phyloP scores from a whole-genome alignment of 2,888 invertebrate species.

The Nomada goodeniana region DNA sequence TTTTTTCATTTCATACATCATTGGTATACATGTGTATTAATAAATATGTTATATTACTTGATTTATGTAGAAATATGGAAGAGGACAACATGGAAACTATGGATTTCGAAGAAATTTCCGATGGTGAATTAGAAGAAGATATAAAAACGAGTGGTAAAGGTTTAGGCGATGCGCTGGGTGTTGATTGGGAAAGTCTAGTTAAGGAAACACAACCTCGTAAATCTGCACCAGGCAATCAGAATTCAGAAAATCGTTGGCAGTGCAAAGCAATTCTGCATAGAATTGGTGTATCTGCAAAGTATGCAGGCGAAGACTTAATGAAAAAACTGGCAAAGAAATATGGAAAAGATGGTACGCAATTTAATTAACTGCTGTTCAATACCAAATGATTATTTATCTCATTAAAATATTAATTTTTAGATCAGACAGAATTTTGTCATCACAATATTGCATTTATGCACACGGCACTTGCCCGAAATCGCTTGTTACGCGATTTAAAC shows the following conservation, averaged over 20 bases:
- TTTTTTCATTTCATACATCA: neutral
- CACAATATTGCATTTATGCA: conserved; percentile 80
- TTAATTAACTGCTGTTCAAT: neutral
- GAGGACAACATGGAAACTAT: conserved; percentile 90
- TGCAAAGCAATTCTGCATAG: conserved; percentile 92
- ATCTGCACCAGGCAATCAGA: conserved; percentile 77
- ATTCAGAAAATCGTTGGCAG: conserved; percentile 91
- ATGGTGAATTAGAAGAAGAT: conserved; percentile 95
- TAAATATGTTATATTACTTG: conserved; percentile 6
- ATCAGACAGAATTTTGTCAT: conserved; percentile 74
- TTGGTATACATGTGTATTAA: neutral
- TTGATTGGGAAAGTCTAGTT: conserved; percentile 96
- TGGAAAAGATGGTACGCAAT: conserved; percentile 60
- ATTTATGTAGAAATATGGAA: conserved; percentile 84
- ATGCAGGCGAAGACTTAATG: conserved; percentile 89
- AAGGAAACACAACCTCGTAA: conserved; percentile 89
- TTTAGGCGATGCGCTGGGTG: conserved; percentile 96
- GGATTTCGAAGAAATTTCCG: conserved; percentile 96
- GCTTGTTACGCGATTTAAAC: conserved; percentile 70
- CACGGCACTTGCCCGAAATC: conserved; percentile 75
- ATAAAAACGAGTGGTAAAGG: conserved; percentile 88
- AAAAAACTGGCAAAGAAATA: conserved; percentile 81
- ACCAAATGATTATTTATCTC: neutral
- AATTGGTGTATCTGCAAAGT: conserved; percentile 91
- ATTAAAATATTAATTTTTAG: conserved; percentile 57